Evolutionary conservation across 1,140 invertebrate genomes (phyloP), one percentile per base, ranked within the genome.

Genomic region (Leptopilina clavipes): DNA sequence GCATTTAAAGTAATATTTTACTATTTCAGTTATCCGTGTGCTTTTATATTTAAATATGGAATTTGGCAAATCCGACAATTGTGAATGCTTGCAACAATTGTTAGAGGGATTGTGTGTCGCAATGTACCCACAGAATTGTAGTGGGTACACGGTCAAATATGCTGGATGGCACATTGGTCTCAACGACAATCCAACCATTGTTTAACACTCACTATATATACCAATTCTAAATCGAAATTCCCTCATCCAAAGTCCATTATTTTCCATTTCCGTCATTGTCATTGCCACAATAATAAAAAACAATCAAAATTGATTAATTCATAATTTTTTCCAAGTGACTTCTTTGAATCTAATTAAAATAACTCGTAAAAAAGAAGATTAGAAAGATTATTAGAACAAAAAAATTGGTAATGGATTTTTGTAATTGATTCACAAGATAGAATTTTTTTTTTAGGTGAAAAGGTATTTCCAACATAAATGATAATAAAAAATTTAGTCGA

Each of bases 21-120:
- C n/a, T 52, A 52, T 17, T 52, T 52, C 17, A 12, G 48, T 52
- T 52, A 1, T 52, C 48, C 37, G 3, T 40, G 1, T 40, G 8
- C 5, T 8, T 40, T 40, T 40, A 40, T 40, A 40, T 40, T 6
- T 52, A 1, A 6, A 52, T 52, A 52, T 52, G 48, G n/a, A 52
- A 52, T 52, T 52, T 52, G 8, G 48, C n/a, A 52, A 52, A 52
- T 52, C 48, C 48, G 48, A 52, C 48, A 52, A 52, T 52, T 52
- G n/a, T 52, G 14, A 40, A 52, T 52, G 48, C 48, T 7, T 52
- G 48, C 48, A 52, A 52, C 48, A 52, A 52, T 52, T 52, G 48
- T 52, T 40, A 9, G 37, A 17, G 48, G 17, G 48, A 52, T 52
- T 17, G 48, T 17, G 48, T 17, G 14, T 52, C 12, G 48, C 48